Base-by-base conservation (phyloP, 1,140 invertebrate species). In the Microplitis demolitor region DNA sequence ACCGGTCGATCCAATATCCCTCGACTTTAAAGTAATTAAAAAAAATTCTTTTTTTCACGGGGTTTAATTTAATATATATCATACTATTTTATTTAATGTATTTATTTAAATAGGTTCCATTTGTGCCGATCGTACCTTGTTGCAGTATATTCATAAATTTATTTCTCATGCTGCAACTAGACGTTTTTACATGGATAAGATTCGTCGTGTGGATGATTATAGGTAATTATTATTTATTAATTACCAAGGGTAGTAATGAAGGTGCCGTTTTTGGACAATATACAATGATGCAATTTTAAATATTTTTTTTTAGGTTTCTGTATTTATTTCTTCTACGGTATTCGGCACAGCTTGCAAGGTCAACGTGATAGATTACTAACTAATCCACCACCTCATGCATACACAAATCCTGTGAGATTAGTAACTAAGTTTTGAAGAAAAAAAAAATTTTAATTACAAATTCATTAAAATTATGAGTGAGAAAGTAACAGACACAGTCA, bases 161-260 rank as follows among this genome's bases (percentile, higher is more conserved):
- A 53, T 94, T 95, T 83, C 88, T 98, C 31, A 97, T 97, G 94
- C 89, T 95, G 76, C 93, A 96, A 84, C 87, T 98, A 68, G 92
- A 94, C 78, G 80, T 89, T 37, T 88, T 91, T 73, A 97, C 95
- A 2, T 97, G 95, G 95, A 90, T 96, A 60, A 90, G 95, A 78
- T 95, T 97, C 83, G 88, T 87, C 14, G 88, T 95, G 45, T 97
- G 95, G 95, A 90, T 97, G 79, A 77, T 88, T 13, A 86, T 93
- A 39, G 92, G 92, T 88, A 77, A 53, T 50, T 31, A 24, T 14
- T 16, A 54, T n/a, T 14, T 54, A 67, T 50, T 31, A 8, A 51
- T 50, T 66, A 66, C 51, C 50, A 54, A 0, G 13, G 13, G 13
- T 54, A 54, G 34, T 31, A 37, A 37, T 35, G n/a, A 1, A 66